A percentile compares a stretch with the other conserved stretches of the same genome.
Evolutionary conservation across 2,113 vertebrate species (phyloP).

Genomic region (Anolis carolinensis): DNA sequence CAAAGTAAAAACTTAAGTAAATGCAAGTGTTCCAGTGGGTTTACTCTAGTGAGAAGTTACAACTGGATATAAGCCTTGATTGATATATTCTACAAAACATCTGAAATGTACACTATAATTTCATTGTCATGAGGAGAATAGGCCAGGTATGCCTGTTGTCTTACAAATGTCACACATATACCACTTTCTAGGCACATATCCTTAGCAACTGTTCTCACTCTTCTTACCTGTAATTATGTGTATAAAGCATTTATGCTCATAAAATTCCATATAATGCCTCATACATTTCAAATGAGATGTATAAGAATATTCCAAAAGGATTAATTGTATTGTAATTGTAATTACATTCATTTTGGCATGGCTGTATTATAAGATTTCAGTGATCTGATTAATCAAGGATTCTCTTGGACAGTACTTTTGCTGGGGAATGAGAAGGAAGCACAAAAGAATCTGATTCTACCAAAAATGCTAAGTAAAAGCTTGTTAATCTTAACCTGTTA

Average conservation of each 20-base stretch:
- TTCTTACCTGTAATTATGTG: slow-evolving; percentile 35
- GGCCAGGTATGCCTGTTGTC: too few species aligned
- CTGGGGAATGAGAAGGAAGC: slow-evolving; percentile 33
- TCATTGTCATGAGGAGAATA: not conserved
- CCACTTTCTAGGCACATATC: accelerated
- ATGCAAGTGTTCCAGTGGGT: too few species aligned
- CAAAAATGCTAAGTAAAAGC: not conserved
- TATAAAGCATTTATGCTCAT: slow-evolving; percentile 9
- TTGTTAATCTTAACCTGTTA: not conserved
- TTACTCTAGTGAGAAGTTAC: too few species aligned
- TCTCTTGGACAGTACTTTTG: not conserved
- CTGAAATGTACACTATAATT: not conserved
- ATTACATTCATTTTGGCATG: not conserved
- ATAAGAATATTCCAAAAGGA: slow-evolving; percentile 21
- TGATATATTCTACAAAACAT: too few species aligned
- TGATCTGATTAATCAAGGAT: not conserved
- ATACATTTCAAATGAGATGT: not conserved
- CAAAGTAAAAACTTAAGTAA: too few species aligned
- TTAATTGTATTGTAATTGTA: not conserved
- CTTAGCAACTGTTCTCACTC: slow-evolving; percentile 23
- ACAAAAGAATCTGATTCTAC: not conserved
- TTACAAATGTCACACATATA: too few species aligned
- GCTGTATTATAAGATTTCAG: slow-evolving; percentile 1
- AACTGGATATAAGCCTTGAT: too few species aligned
- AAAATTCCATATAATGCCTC: slow-evolving; percentile 25